Evolutionary conservation across 2,113 vertebrate genomes (phyloP).

Genomic region (Ascaphus truei): DNA sequence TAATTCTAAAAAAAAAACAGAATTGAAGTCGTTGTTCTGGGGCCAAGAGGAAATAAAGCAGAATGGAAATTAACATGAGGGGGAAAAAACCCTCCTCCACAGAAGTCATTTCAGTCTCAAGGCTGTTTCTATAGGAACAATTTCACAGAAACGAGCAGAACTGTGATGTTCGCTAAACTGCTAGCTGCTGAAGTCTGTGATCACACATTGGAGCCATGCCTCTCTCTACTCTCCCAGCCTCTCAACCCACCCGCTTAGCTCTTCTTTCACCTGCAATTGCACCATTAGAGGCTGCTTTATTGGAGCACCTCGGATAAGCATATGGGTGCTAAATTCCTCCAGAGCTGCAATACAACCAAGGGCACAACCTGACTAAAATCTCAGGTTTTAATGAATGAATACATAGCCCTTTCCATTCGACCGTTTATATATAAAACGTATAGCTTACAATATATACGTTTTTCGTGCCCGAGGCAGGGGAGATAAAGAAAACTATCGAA

Average conservation of each 20-base stretch:
- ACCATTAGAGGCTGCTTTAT: neutral
- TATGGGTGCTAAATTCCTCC: no score
- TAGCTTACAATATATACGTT: no score
- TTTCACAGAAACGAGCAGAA: conserved; percentile 15
- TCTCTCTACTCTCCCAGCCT: neutral
- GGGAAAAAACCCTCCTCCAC: conserved; percentile 16
- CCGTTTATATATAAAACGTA: no score
- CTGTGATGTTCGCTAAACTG: conserved; percentile 21
- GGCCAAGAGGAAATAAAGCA: conserved; percentile 18
- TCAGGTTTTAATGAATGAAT: no score
- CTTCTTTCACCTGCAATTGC: neutral
- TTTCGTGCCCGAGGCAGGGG: no score
- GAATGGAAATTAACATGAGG: conserved; percentile 22
- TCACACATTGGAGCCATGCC: neutral
- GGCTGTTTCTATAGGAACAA: conserved; percentile 38
- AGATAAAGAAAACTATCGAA: no score
- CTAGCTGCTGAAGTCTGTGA: neutral
- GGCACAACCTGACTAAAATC: no score
- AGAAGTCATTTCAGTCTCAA: conserved; percentile 25
- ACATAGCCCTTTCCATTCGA: no score
- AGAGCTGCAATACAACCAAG: no score
- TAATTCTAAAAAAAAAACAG: neutral
- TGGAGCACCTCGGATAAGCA: neutral
- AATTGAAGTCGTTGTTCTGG: neutral
- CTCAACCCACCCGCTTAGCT: neutral